Conservation (phyloP, 2,797 vertebrate species). For the Leuciscus waleckii region DNA sequence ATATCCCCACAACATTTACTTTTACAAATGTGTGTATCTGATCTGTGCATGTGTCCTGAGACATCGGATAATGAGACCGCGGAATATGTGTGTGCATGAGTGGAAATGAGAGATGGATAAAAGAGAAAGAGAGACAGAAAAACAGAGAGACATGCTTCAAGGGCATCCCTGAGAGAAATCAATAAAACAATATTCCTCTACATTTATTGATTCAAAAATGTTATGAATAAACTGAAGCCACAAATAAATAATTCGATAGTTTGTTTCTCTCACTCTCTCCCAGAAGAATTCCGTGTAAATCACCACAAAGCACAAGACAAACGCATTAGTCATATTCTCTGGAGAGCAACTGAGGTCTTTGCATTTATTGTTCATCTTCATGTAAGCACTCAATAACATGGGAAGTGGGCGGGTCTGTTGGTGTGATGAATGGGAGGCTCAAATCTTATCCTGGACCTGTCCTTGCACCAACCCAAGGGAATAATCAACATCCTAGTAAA, state of each 20-base stretch:
- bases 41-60: constrained; percentile 6
- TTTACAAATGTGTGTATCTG: constrained; percentile 55
- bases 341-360: constrained; percentile 21
- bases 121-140: constrained; percentile 5
- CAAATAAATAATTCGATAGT: background rate
- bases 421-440: constrained; percentile 58
- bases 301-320: constrained; percentile 8
- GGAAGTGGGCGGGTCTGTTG: constrained; percentile 22
- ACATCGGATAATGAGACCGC: background rate
- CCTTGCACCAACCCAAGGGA: constrained; percentile 62
- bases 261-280: background rate
- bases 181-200: constrained; percentile 60
- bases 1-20: constrained; percentile 62
- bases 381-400: constrained; percentile 54
- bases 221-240: constrained; percentile 30
- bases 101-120: background rate
- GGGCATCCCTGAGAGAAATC: constrained; percentile 46
- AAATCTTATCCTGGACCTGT: constrained; percentile 56
- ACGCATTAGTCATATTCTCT: constrained; percentile 20
- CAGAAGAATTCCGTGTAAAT: background rate
- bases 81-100: background rate
- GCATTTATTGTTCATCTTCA: constrained; percentile 48
- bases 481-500: constrained; percentile 72
- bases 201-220: constrained; percentile 65
- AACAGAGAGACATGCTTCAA: constrained; percentile 12